Conservation (phyloP, 2,797 vertebrate species). For the Phoeniculus purpureus region DNA sequence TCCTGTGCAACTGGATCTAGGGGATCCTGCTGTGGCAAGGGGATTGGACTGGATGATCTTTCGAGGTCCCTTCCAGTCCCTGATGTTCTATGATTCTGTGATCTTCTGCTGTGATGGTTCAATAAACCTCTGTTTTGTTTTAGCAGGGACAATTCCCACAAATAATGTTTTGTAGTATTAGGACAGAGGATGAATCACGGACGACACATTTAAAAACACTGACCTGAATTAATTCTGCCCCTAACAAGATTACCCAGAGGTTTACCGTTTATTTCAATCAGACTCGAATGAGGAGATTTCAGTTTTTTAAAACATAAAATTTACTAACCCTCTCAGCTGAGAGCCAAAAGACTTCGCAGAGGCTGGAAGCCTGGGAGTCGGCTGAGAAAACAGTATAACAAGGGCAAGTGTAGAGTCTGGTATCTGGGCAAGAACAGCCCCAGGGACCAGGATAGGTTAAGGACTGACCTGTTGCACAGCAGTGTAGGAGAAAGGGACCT, state of each 20-base stretch:
- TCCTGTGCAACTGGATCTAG: too few relatives aligned
- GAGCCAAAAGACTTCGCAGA: neutral
- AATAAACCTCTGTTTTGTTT: neutral
- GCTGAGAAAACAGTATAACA: too few relatives aligned
- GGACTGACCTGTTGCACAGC: too few relatives aligned
- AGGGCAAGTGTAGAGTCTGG: too few relatives aligned
- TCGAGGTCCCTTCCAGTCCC: too few relatives aligned
- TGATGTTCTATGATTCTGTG: too few relatives aligned
- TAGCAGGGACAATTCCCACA: neutral
- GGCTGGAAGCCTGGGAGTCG: neutral
- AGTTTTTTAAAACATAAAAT: neutral
- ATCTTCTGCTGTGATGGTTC: neutral
- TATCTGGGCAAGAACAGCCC: too few relatives aligned
- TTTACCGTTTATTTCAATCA: neutral
- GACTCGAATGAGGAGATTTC: neutral
- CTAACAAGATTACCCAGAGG: neutral
- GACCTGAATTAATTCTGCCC: neutral
- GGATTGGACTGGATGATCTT: too few relatives aligned
- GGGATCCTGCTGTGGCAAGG: too few relatives aligned
- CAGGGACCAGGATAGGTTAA: too few relatives aligned
- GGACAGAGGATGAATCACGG: neutral
- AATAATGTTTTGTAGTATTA: neutral
- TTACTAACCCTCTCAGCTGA: neutral
- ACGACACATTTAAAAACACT: neutral
- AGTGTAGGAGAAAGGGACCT: too few relatives aligned